Evolutionary conservation across 2,797 vertebrate genomes (phyloP).

Genomic region (Miopithecus talapoin): DNA sequence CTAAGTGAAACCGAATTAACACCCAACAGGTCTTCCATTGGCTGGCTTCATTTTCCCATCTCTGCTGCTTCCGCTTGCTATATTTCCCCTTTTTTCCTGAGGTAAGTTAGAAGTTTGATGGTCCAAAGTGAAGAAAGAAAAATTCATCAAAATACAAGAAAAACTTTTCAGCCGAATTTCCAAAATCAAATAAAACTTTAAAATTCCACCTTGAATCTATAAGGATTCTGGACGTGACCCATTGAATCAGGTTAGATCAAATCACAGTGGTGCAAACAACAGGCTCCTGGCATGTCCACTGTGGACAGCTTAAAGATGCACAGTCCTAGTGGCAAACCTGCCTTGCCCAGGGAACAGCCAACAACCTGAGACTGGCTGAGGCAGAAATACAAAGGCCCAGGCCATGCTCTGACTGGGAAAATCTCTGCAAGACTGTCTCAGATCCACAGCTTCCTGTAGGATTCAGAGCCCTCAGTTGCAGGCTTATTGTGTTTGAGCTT

Average conservation of each 20-base stretch:
- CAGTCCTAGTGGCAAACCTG: background rate
- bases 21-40: background rate
- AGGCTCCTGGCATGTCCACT: background rate
- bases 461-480: background rate
- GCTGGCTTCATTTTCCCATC: background rate
- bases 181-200: background rate
- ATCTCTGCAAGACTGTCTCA: background rate
- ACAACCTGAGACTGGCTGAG: background rate
- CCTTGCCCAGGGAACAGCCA: rapidly evolving
- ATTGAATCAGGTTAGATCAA: background rate
- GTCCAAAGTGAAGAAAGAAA: background rate
- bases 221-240: background rate
- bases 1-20: background rate
- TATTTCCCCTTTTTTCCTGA: background rate
- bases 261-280: background rate
- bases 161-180: background rate
- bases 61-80: background rate
- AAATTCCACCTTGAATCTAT: background rate
- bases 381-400: background rate
- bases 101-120: background rate
- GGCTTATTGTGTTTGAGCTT: background rate
- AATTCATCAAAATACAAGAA: background rate
- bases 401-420: no score
- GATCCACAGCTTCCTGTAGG: background rate
- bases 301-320: background rate